A percentile compares a stretch with the other conserved stretches of the same genome.
Evolutionary conservation across 2,113 vertebrate species (phyloP).

Genomic region (Lepus europaeus): DNA sequence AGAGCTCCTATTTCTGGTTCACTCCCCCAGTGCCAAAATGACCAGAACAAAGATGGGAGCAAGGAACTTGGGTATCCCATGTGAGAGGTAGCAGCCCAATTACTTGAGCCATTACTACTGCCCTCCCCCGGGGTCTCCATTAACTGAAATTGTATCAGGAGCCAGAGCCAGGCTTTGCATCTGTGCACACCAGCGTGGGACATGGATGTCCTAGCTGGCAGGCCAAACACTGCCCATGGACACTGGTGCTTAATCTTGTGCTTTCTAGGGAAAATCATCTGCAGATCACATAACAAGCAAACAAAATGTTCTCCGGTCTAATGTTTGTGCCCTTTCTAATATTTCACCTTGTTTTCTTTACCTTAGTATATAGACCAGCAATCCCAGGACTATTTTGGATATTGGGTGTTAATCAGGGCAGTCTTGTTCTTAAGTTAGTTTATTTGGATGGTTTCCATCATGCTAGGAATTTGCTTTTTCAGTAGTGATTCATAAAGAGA

Average conservation of each 20-base stretch:
- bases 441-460: slow-evolving; percentile 40
- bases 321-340: slow-evolving; percentile 23
- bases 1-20: too few species aligned
- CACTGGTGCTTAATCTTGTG: neutral
- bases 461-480: slow-evolving; percentile 9
- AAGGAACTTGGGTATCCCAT: too few species aligned
- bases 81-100: too few species aligned
- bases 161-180: too few species aligned
- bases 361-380: neutral
- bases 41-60: too few species aligned
- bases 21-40: too few species aligned
- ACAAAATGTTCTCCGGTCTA: neutral
- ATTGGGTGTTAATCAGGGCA: neutral
- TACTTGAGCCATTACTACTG: too few species aligned
- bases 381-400: slow-evolving; percentile 1
- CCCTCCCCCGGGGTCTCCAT: too few species aligned
- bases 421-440: slow-evolving; percentile 25
- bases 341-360: neutral
- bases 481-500: neutral
- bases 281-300: neutral
- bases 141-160: too few species aligned
- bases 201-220: too few species aligned
- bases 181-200: too few species aligned
- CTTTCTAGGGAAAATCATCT: slow-evolving; percentile 1
- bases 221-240: too few species aligned